Conservation (phyloP, 2,113 vertebrate genomes). For the Gasterosteus nipponicus region DNA sequence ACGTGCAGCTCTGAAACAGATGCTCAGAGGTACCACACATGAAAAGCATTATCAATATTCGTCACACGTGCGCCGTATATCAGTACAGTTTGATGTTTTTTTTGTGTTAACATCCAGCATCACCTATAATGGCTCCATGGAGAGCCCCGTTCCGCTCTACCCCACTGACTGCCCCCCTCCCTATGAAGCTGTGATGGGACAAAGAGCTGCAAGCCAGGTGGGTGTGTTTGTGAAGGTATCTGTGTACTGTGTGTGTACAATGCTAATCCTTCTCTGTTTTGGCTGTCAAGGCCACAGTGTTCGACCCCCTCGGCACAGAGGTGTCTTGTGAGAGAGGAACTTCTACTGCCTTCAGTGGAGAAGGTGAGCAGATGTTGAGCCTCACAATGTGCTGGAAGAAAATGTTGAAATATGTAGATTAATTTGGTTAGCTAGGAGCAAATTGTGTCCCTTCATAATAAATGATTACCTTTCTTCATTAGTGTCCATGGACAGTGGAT, state of each 20-base stretch:
- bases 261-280: constrained; percentile 44
- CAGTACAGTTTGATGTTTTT: neutral
- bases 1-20: constrained; percentile 98
- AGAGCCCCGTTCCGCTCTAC: constrained; percentile 93
- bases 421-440: neutral
- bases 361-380: constrained; percentile 72
- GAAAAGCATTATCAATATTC: neutral
- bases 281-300: constrained; percentile 86
- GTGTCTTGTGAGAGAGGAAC: constrained; percentile 87
- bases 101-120: constrained; percentile 80
- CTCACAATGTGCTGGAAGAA: neutral
- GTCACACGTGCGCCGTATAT: neutral
- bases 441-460: neutral
- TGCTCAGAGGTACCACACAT: constrained; percentile 86
- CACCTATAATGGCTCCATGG: constrained; percentile 98
- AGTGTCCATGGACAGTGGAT: constrained; percentile 95
- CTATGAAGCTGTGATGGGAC: constrained; percentile 94
- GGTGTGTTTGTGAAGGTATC: neutral
- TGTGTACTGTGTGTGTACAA: neutral
- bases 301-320: constrained; percentile 87
- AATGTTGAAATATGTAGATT: neutral
- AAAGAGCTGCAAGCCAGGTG: constrained; percentile 91
- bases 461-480: neutral
- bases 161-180: constrained; percentile 95
- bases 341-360: constrained; percentile 90